Conservation (phyloP, 92 coral and sea anemone genomes). For the Diadumene lineata region DNA sequence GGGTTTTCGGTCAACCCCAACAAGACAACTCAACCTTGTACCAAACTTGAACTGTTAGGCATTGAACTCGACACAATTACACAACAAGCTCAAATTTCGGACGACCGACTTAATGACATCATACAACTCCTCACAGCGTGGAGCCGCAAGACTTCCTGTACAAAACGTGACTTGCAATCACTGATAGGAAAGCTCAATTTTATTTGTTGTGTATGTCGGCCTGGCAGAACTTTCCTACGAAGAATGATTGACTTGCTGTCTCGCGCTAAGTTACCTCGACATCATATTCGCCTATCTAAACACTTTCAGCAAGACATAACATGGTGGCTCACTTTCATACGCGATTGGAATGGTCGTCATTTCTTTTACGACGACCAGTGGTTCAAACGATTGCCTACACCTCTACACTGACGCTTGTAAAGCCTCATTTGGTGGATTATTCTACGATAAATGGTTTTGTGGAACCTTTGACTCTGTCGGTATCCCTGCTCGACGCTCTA, state of each 20-base stretch:
- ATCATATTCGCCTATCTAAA: background rate
- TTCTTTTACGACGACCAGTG: background rate
- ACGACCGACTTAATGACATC: background rate
- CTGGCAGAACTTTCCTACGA: background rate
- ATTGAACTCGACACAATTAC: background rate
- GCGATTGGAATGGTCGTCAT: background rate
- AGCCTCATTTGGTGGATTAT: background rate
- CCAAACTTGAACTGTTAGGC: background rate
- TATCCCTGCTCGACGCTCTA: too few species aligned
- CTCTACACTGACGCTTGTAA: background rate
- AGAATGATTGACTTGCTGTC: background rate
- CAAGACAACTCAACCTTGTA: too few species aligned
- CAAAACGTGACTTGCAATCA: background rate
- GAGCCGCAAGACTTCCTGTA: background rate
- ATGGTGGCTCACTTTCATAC: background rate
- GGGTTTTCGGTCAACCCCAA: too few species aligned
- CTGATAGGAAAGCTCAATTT: background rate
- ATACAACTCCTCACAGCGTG: background rate
- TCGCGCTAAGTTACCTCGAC: background rate
- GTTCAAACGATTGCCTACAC: background rate
- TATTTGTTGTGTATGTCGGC: background rate
- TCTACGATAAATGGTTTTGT: background rate
- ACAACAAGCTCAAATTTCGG: background rate
- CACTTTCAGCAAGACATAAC: slow-evolving; percentile 1
- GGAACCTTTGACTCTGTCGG: background rate